A percentile compares a stretch with the other conserved stretches of the same genome.
Conservation (phyloP, 1,140 invertebrate genomes). For the Heliconius nattereri region DNA sequence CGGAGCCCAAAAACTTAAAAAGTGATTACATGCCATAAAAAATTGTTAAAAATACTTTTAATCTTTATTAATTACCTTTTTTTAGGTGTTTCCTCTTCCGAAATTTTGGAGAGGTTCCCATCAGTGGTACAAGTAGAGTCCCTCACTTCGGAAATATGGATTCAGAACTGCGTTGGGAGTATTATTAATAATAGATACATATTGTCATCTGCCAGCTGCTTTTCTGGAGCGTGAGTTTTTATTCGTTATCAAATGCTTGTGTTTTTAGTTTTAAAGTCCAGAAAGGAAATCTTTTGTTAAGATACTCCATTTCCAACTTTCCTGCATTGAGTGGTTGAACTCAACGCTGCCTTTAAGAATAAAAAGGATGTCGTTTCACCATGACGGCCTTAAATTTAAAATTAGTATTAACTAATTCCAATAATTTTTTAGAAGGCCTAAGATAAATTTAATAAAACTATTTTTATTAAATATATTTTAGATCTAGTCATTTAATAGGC, state of each 20-base stretch:
- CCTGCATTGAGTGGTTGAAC: background rate
- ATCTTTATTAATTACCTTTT: background rate
- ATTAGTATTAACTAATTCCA: no score
- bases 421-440: no score
- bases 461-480: no score
- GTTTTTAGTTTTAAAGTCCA: no score
- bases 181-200: conserved; percentile 12
- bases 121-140: background rate
- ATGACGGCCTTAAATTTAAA: background rate
- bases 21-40: background rate
- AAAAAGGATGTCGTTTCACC: background rate
- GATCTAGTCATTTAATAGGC: no score
- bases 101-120: background rate
- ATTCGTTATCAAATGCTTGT: no score
- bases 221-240: conserved; percentile 22
- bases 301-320: background rate
- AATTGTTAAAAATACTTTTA: background rate
- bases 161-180: background rate
- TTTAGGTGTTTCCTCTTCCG: background rate
- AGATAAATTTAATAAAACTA: no score
- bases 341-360: background rate
- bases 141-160: background rate
- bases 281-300: background rate
- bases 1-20: background rate
- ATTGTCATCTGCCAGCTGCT: conserved; percentile 12